phyloP scores from a whole-genome alignment of 2,888 invertebrate genomes.

The Polietes domitor region DNA sequence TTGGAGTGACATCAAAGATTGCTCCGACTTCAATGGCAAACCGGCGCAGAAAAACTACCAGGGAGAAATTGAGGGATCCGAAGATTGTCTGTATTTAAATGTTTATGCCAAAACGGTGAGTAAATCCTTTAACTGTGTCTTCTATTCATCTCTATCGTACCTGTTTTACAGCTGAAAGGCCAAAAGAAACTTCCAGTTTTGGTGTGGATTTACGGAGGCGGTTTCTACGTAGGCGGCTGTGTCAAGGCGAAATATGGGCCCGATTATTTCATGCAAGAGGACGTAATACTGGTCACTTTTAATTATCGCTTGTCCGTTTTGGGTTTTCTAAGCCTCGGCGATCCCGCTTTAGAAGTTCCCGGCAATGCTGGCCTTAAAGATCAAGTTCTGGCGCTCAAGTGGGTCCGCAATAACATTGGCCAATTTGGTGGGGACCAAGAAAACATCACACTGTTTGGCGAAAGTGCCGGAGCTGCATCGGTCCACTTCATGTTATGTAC shows the following conservation, averaged over 20 bases:
- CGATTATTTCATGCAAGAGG: constrained; percentile 79
- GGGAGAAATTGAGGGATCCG: constrained; percentile 79
- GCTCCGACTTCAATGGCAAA: constrained; percentile 77
- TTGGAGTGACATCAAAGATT: constrained; percentile 81
- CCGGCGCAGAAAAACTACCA: constrained; percentile 78
- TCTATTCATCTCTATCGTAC: background rate
- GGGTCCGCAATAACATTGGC: constrained; percentile 81
- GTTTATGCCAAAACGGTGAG: constrained; percentile 74
- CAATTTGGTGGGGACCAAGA: constrained; percentile 81
- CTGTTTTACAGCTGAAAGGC: constrained; percentile 64
- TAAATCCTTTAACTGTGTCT: background rate
- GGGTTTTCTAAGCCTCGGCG: constrained; percentile 80
- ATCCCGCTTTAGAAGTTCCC: constrained; percentile 80
- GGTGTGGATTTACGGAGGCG: constrained; percentile 81
- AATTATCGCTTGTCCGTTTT: constrained; percentile 80
- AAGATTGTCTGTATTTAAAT: constrained; percentile 82
- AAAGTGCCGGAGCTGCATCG: constrained; percentile 81
- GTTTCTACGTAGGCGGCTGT: constrained; percentile 77
- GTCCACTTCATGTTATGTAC: constrained; percentile 81
- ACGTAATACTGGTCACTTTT: constrained; percentile 79
- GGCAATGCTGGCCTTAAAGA: constrained; percentile 83
- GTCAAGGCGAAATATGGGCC: constrained; percentile 75
- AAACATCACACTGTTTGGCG: constrained; percentile 82
- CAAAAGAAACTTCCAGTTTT: constrained; percentile 74
- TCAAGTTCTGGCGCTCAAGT: constrained; percentile 81